These are phyloP conservation scores for Corythaeola cristata DNA, from an alignment of 2,113 vertebrate genomes.

Conservation along the genomic window DNA sequence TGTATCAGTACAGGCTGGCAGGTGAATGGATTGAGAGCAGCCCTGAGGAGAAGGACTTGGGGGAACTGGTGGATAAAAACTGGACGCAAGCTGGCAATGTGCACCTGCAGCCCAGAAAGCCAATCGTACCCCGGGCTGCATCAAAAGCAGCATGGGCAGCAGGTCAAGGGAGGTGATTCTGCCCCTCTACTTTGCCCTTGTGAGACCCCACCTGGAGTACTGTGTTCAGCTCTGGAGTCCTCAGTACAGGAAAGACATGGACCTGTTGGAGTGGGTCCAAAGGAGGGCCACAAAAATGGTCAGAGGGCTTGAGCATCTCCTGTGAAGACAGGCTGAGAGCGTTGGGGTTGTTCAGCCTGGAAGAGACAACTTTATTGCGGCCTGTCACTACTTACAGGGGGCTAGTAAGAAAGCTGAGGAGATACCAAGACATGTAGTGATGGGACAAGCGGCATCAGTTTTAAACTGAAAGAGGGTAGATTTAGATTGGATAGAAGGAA, in stretches of 20 bases:
- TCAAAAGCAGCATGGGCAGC: not conserved
- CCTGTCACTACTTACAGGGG: not conserved
- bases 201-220: not conserved
- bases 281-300: not conserved
- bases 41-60: not conserved
- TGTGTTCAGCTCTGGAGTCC: not conserved
- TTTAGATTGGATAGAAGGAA: not conserved
- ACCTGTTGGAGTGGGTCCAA: not conserved
- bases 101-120: not conserved
- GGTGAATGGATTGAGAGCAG: not conserved
- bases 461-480: accelerated
- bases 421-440: too few species aligned
- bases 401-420: too few species aligned
- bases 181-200: not conserved
- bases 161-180: not conserved
- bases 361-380: not conserved
- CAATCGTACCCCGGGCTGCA: not conserved
- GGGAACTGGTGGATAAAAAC: not conserved
- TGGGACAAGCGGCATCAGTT: accelerated
- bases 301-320: not conserved
- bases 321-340: too few species aligned
- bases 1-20: not conserved
- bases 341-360: not conserved
- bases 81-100: too few species aligned
- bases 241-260: not conserved